Evolutionary conservation across 2,113 vertebrate species (phyloP).

Genomic region (Calidris pygmaea): DNA sequence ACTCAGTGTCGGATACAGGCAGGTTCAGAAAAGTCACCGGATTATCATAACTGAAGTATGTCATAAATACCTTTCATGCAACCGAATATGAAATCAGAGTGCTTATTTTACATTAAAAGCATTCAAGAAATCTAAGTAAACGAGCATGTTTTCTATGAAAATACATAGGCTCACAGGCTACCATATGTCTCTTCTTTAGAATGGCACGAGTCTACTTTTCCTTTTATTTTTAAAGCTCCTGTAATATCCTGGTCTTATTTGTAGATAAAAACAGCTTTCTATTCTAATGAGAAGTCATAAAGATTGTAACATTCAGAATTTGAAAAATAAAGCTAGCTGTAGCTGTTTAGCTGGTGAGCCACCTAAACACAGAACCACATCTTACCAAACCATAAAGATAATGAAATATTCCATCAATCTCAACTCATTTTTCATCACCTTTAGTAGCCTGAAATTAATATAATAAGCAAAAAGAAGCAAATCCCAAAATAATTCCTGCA

Average conservation of each 20-base stretch:
- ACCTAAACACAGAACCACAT: not conserved
- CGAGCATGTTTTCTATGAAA: not conserved
- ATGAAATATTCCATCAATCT: not conserved
- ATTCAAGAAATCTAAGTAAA: not conserved
- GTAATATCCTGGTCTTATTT: not conserved
- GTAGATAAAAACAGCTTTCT: not conserved
- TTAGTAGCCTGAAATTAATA: not conserved
- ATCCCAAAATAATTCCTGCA: not conserved
- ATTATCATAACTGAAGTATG: not conserved
- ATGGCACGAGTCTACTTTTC: not conserved
- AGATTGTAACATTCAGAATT: not conserved
- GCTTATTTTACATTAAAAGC: not conserved
- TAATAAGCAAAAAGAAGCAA: not conserved
- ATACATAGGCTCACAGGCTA: not conserved
- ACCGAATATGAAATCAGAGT: not conserved
- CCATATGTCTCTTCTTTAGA: not conserved
- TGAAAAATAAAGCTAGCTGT: not conserved
- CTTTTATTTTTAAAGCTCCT: not conserved
- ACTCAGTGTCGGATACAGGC: not conserved
- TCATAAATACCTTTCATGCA: not conserved
- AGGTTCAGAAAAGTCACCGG: not conserved
- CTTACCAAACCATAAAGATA: not conserved
- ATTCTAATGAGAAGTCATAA: not conserved
- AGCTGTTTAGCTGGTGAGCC: not conserved
- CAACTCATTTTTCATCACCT: slow-evolving; percentile 18